Evolutionary conservation across 2,113 vertebrate species (phyloP).

Genomic region (Apaloderma vittatum): DNA sequence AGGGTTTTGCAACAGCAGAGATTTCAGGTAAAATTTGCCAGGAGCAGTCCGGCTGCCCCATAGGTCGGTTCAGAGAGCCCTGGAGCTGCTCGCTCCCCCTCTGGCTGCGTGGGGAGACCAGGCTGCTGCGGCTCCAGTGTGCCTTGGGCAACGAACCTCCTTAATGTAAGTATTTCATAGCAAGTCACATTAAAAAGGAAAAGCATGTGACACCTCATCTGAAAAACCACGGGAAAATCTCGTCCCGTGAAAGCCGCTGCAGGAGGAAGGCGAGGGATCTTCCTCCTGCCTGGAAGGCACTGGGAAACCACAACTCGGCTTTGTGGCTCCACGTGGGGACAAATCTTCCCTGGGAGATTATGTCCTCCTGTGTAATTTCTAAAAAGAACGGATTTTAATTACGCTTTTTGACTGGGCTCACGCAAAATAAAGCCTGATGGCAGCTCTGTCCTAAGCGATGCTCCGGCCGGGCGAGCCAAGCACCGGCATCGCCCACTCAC

Average conservation of each 20-base stretch:
- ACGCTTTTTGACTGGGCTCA: rapidly evolving
- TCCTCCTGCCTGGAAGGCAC: background rate
- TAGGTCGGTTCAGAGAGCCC: rapidly evolving
- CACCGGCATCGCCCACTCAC: constrained; percentile 62
- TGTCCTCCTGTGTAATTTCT: background rate
- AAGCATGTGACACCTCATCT: background rate
- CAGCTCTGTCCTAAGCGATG: rapidly evolving
- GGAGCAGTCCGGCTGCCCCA: background rate
- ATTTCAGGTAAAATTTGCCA: background rate
- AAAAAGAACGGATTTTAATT: background rate
- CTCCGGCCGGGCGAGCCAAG: rapidly evolving
- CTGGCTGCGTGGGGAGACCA: rapidly evolving
- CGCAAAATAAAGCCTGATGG: rapidly evolving
- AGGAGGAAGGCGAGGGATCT: background rate
- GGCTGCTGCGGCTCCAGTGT: background rate
- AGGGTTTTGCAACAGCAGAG: background rate
- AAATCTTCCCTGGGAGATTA: background rate
- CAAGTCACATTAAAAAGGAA: background rate
- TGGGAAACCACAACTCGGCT: rapidly evolving
- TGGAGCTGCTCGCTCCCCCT: background rate
- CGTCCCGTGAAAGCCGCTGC: background rate
- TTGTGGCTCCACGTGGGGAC: background rate
- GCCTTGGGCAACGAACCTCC: background rate
- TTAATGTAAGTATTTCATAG: background rate
- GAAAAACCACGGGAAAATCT: background rate